Evolutionary conservation across 2,113 vertebrate species (phyloP), one percentile per base, ranked within the genome.

Genomic region (Stomatorhinus ivindoensis): DNA sequence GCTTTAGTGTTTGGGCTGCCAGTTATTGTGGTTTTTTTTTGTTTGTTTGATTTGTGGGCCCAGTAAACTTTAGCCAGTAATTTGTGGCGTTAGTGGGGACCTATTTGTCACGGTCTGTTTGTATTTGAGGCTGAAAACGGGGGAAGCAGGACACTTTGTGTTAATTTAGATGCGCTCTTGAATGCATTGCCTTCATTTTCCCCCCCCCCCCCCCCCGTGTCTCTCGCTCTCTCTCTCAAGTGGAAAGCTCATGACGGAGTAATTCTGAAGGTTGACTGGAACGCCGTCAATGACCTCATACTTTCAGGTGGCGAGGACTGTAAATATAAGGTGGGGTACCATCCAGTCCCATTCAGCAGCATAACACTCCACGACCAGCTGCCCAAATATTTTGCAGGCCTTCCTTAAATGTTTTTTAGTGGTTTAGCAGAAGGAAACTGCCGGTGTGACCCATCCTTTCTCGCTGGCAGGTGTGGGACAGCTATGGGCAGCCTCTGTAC

Each of bases 221-320:
- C 69, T 3, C 47, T 11, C 10, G 10, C 10, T 48, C 10, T 91
- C 5, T 13, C 65, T 31, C 69, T 76, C 31, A 35, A 99, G 98
- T 99, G 98, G 98, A 99, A 98, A 93, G 98, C 97, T 92, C 98
- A 99, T 10, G 98, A 99, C 92, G 98, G 98, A 19, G 91, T 99
- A 91, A 95, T 99, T 94, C 94, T 99, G 91, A 99, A 97, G 93
- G 97, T 98, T 87, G 98, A 99, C 93, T 99, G 98, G 98, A 99
- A 98, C 91, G 96, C 97, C 31, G 96, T 99, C 83, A 99, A 97
- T 93, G 97, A 98, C 85, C 94, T 98, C 83, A 98, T 99, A 88
- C 94, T 99, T 44, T 99, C 98, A 91, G 97, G 95, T 90, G 97
- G 97, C 85, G 98, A 99, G 91, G 98, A 99, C n/a, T 99, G 98